Percentiles rank a stretch among this genome's conserved stretches.
These are phyloP conservation scores for Drosophila merina DNA, from an alignment of 2,888 invertebrate genomes.

Conservation along the genomic window DNA sequence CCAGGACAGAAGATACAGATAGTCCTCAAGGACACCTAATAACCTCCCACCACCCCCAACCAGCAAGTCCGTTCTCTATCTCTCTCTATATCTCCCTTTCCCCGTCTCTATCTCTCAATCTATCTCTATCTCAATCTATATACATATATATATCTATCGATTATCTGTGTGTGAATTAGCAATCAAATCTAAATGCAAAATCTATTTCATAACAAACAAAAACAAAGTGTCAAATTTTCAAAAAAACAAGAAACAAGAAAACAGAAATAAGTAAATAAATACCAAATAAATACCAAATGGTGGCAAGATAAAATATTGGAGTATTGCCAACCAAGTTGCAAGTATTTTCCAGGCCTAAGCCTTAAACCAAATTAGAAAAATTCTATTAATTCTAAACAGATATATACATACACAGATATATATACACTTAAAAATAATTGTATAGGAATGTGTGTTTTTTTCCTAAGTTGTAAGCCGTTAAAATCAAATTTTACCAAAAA, in stretches of 20 bases:
- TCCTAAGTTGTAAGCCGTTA: constrained; percentile 65
- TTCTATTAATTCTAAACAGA: constrained; percentile 22
- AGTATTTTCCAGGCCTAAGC: constrained; percentile 55
- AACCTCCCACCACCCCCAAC: constrained; percentile 6
- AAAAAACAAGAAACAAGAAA: constrained; percentile 8
- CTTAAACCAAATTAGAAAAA: constrained; percentile 36
- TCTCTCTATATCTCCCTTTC: background rate
- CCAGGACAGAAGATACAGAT: constrained; percentile 4
- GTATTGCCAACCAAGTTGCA: constrained; percentile 38
- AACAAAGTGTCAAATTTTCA: constrained; percentile 46
- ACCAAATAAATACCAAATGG: background rate
- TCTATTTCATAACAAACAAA: constrained; percentile 31
- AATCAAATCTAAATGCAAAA: constrained; percentile 29
- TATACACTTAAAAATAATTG: constrained; percentile 23
- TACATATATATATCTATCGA: background rate
- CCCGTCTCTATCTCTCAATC: constrained; percentile 6
- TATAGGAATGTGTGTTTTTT: constrained; percentile 41
- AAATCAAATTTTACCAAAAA: constrained; percentile 67
- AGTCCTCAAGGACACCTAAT: background rate
- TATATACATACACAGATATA: constrained; percentile 1
- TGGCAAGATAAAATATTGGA: constrained; percentile 30
- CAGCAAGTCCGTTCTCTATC: background rate
- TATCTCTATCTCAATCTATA: constrained; percentile 3
- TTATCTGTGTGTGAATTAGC: constrained; percentile 35
- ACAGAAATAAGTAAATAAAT: background rate